Conservation (phyloP, 1,140 invertebrate species). For the Drosophila arawakana region DNA sequence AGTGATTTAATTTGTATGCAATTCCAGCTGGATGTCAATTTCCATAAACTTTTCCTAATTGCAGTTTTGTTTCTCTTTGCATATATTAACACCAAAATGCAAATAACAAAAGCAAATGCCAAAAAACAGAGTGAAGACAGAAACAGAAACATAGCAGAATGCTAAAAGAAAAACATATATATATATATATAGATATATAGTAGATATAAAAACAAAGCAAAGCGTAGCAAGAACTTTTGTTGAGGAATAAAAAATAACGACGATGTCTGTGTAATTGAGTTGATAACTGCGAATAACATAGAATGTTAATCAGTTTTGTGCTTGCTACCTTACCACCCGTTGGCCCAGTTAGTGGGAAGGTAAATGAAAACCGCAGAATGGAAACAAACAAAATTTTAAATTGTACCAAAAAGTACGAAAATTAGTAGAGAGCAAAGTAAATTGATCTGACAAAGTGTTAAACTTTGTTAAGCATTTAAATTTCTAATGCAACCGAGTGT, state of each 20-base stretch:
- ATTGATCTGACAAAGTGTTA: background rate
- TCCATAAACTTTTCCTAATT: conserved; percentile 64
- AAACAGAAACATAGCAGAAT: conserved; percentile 1
- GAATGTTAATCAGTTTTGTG: conserved; percentile 38
- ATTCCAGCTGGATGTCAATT: conserved; percentile 66
- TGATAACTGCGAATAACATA: conserved; percentile 34
- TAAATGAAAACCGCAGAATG: background rate
- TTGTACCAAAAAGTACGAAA: background rate
- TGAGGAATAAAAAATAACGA: conserved; percentile 17
- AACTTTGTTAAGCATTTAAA: background rate
- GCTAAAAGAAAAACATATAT: background rate
- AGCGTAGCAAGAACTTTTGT: background rate
- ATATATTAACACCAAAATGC: conserved; percentile 28
- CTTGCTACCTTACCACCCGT: background rate
- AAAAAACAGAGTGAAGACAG: background rate
- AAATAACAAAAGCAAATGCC: conserved; percentile 9
- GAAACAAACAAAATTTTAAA: background rate
- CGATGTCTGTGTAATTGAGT: conserved; percentile 42
- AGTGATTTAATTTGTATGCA: conserved; percentile 69
- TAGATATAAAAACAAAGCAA: background rate
- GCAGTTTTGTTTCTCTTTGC: background rate
- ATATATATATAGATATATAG: background rate
- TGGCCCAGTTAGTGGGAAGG: background rate
- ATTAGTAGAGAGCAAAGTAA: background rate
- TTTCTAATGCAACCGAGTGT: background rate